Evolutionary conservation across 2,888 invertebrate genomes (phyloP).

Genomic region (Beris morrisii): DNA sequence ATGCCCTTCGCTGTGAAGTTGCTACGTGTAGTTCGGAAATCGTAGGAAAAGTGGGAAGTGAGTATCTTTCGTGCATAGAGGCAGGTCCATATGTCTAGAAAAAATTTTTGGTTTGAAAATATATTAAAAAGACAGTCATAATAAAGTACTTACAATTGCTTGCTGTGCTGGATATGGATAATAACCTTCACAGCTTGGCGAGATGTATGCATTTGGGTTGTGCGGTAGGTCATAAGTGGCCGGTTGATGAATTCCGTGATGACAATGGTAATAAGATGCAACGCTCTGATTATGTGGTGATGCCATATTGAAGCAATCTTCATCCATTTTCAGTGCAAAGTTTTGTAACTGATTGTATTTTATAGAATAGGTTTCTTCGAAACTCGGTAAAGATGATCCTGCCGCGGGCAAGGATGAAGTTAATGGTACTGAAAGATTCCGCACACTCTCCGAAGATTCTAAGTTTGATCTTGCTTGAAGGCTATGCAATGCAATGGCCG

Average conservation of each 20-base stretch:
- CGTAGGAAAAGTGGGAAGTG: slow-evolving; percentile 70
- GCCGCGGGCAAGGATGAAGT: slow-evolving; percentile 47
- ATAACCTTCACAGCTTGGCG: slow-evolving; percentile 41
- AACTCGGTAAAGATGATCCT: slow-evolving; percentile 75
- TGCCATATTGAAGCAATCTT: slow-evolving; percentile 76
- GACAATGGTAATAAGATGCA: slow-evolving; percentile 49
- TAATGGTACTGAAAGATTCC: slow-evolving; percentile 41
- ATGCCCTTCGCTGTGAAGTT: slow-evolving; percentile 71
- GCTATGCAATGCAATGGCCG: slow-evolving; percentile 53
- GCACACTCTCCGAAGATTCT: slow-evolving; percentile 36
- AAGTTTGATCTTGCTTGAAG: slow-evolving; percentile 41
- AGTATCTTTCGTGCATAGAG: slow-evolving; percentile 67
- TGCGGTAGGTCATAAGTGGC: slow-evolving; percentile 52
- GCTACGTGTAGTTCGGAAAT: slow-evolving; percentile 70
- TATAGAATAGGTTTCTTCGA: slow-evolving; percentile 85
- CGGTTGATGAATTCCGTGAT: slow-evolving; percentile 55
- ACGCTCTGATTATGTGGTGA: slow-evolving; percentile 42
- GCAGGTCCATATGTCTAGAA: slow-evolving; percentile 46
- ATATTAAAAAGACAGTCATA: not conserved
- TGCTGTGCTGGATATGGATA: slow-evolving; percentile 43
- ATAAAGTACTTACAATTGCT: slow-evolving; percentile 50
- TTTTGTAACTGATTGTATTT: slow-evolving; percentile 68
- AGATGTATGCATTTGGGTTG: slow-evolving; percentile 57
- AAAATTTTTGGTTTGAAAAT: not conserved
- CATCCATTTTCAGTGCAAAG: slow-evolving; percentile 81